Evolutionary conservation across 35 echinoderm and acorn worm species (phyloP).

Genomic region (Amphiura filiformis): DNA sequence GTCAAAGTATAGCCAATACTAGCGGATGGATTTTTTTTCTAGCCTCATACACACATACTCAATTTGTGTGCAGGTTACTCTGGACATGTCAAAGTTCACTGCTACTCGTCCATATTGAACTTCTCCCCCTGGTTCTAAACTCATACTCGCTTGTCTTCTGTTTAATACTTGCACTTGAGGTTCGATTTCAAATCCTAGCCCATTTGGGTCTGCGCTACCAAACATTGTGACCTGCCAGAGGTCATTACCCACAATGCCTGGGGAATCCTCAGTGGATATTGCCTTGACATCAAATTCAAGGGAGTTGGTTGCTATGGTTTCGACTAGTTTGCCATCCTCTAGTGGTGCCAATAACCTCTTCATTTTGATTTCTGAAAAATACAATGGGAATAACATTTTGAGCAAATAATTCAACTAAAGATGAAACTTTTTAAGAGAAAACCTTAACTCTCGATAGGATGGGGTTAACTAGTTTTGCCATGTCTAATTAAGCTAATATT

Average conservation of each 20-base stretch:
- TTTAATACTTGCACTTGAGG: slow-evolving; percentile 65
- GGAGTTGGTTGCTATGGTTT: slow-evolving; percentile 48
- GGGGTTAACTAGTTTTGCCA: too few relatives aligned
- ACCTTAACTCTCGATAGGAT: too few relatives aligned
- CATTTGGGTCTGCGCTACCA: slow-evolving; percentile 41
- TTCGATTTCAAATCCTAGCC: slow-evolving; percentile 21
- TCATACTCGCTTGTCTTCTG: slow-evolving; percentile 29
- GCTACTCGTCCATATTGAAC: slow-evolving; percentile 65
- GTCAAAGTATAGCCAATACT: slow-evolving; percentile 53
- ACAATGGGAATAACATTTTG: neutral
- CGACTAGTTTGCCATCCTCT: slow-evolving; percentile 38
- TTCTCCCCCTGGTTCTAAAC: slow-evolving; percentile 45
- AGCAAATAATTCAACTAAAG: too few relatives aligned
- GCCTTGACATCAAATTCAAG: slow-evolving; percentile 55
- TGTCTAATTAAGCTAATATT: too few relatives aligned
- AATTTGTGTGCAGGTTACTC: slow-evolving; percentile 56
- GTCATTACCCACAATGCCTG: slow-evolving; percentile 46
- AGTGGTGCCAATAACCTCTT: slow-evolving; percentile 47
- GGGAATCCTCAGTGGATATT: slow-evolving; percentile 31
- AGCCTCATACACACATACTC: slow-evolving; percentile 74
- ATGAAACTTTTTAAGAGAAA: too few relatives aligned
- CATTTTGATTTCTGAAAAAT: slow-evolving; percentile 49
- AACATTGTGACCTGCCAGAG: slow-evolving; percentile 74
- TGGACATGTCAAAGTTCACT: slow-evolving; percentile 62
- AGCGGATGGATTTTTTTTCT: slow-evolving; percentile 47